Conservation (phyloP, 2,797 vertebrate genomes). For the Odontamblyopus rebecca region DNA sequence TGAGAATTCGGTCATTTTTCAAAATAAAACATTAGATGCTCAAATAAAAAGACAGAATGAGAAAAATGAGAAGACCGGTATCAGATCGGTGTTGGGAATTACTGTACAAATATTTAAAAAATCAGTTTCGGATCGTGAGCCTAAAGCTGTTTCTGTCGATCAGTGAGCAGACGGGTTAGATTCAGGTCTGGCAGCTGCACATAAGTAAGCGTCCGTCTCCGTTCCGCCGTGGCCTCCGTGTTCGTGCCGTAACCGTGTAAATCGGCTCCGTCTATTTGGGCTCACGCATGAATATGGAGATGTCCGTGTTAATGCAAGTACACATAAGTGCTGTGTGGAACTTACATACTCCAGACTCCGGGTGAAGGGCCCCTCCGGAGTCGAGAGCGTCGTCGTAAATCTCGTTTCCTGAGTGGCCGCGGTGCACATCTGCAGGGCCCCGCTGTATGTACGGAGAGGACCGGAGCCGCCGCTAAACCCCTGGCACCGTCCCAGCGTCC, state of each 20-base stretch:
- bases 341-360: slow-evolving; percentile 61
- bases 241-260: neutral
- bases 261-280: slow-evolving; percentile 35
- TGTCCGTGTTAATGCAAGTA: slow-evolving; percentile 54
- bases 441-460: slow-evolving; percentile 31
- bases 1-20: too few species aligned
- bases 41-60: too few species aligned
- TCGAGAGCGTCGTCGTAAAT: slow-evolving; percentile 67
- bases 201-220: too few species aligned
- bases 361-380: slow-evolving; percentile 64
- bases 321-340: slow-evolving; percentile 39
- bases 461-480: slow-evolving; percentile 41
- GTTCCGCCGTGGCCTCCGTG: too few species aligned
- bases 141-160: too few species aligned
- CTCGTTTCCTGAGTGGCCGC: slow-evolving; percentile 47
- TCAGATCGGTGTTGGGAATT: too few species aligned
- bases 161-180: too few species aligned
- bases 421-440: slow-evolving; percentile 53
- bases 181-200: too few species aligned
- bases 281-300: slow-evolving; percentile 47
- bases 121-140: too few species aligned
- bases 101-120: too few species aligned
- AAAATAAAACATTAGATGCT: too few species aligned
- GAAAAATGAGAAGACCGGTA: too few species aligned
- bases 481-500: slow-evolving; percentile 38